These are phyloP conservation scores for Beris chalybata DNA, from an alignment of 2,888 invertebrate species.

Conservation along the genomic window DNA sequence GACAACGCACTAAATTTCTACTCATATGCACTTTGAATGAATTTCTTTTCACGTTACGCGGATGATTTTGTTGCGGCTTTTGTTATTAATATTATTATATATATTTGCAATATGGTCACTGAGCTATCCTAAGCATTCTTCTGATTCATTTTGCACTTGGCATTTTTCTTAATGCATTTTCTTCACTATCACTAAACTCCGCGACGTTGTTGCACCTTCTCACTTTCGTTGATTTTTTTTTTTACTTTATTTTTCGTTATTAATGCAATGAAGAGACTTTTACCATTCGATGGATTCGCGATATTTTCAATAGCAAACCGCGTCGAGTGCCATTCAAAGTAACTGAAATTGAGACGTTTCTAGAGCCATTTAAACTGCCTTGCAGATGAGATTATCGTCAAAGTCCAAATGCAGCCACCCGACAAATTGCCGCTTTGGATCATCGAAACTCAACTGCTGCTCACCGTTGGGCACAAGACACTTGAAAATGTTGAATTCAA, in stretches of 20 bases:
- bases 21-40: slow-evolving; percentile 1
- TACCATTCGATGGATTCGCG: slow-evolving; percentile 11
- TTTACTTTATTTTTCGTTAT: slow-evolving; percentile 1
- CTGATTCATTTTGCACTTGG: neutral
- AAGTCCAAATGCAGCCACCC: slow-evolving; percentile 33
- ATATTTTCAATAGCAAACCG: slow-evolving; percentile 3
- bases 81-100: neutral
- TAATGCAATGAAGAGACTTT: slow-evolving; percentile 9
- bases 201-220: slow-evolving; percentile 17
- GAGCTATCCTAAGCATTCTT: slow-evolving; percentile 14
- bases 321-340: slow-evolving; percentile 5
- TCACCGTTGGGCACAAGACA: neutral
- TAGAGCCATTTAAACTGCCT: neutral
- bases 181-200: slow-evolving; percentile 15
- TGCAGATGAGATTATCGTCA: neutral
- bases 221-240: slow-evolving; percentile 19
- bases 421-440: slow-evolving; percentile 39
- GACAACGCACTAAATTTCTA: slow-evolving; percentile 6
- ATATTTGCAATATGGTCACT: neutral
- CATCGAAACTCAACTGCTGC: slow-evolving; percentile 29
- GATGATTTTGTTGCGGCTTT: neutral
- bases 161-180: neutral
- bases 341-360: neutral
- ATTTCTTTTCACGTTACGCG: slow-evolving; percentile 18
- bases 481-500: slow-evolving; percentile 31